Evolutionary conservation across 2,797 vertebrate species (phyloP).

Genomic region (Falco naumanni): DNA sequence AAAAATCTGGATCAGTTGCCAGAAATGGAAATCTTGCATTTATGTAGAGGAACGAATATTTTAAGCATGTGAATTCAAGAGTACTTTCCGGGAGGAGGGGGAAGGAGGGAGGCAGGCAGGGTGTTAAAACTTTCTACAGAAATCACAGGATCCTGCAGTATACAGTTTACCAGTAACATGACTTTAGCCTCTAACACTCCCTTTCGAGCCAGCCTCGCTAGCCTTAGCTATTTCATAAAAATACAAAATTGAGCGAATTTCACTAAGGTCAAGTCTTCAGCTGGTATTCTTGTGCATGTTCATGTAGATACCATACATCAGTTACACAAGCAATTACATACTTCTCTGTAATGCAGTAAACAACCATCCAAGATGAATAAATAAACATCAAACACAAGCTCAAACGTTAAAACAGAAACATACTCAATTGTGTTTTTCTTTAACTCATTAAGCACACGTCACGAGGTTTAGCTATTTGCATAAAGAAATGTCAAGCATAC

Average conservation of each 20-base stretch:
- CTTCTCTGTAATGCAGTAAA: not conserved
- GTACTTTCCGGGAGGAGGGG: not conserved
- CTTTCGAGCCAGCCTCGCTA: not conserved
- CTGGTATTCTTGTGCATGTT: not conserved
- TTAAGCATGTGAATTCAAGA: slow-evolving; percentile 32
- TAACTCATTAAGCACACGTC: not conserved
- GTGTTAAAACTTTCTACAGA: not conserved
- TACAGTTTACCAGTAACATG: not conserved
- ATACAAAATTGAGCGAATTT: not conserved
- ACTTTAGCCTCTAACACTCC: not conserved
- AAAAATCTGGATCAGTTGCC: slow-evolving; percentile 3
- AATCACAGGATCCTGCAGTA: not conserved
- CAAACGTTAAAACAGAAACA: not conserved
- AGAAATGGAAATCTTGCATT: slow-evolving; percentile 62
- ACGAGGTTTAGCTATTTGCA: not conserved
- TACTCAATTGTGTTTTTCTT: not conserved
- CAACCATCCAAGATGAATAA: not conserved
- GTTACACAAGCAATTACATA: not conserved
- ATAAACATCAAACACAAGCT: not conserved
- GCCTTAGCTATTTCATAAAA: not conserved
- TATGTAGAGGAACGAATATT: slow-evolving; percentile 24
- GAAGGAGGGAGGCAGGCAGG: not conserved
- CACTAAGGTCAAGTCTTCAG: not conserved
- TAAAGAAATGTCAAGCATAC: slow-evolving; percentile 9
- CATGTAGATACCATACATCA: not conserved